Evolutionary conservation across 2,113 vertebrate genomes (phyloP), one percentile per base, ranked within the genome.

Genomic region (Strix uralensis): DNA sequence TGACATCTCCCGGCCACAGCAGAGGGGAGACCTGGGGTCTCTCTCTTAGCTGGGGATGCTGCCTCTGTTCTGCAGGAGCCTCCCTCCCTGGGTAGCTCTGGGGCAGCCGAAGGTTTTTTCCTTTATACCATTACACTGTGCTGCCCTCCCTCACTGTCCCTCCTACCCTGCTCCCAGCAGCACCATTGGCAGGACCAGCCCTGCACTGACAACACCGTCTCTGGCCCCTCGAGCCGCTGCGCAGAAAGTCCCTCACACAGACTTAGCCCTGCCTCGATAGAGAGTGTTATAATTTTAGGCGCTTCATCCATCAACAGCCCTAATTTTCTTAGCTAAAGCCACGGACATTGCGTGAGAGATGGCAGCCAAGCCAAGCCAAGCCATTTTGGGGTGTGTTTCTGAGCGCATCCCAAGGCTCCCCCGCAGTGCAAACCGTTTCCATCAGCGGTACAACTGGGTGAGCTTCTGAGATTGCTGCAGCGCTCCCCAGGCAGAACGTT

Each of bases 401-500:
- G 61, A n/a, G 5, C 0, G 5, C 49, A 30, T 5, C 66, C 27
- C 30, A 7, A 8, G 38, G 29, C 9, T 78, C 52, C 38, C 27
- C 27, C 55, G 23, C 25, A 1, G 12, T 6, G 40, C 57, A 38
- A 63, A 36, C 25, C 22, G 0, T 26, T 55, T 25, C 52, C 47
- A 10, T 7, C 34, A 8, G 2, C 1, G 13, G 12, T 13, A 13
- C 1, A 1, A 42, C 38, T 9, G 69, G 12, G 65, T 1, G 34
- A 58, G 46, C 49, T 32, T 26, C 61, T 13, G n/a, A 2, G 13
- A 3, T 7, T 5, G 34, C 58, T 23, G 70, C 58, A 29, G 58
- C 30, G 0, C 21, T 40, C 18, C 23, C 23, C 11, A 0, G 4
- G 1, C 17, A 7, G 81, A 10, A 5, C 5, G 1, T 9, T 17